Conservation (phyloP, 2,888 invertebrate species). For the Agrochola macilenta region DNA sequence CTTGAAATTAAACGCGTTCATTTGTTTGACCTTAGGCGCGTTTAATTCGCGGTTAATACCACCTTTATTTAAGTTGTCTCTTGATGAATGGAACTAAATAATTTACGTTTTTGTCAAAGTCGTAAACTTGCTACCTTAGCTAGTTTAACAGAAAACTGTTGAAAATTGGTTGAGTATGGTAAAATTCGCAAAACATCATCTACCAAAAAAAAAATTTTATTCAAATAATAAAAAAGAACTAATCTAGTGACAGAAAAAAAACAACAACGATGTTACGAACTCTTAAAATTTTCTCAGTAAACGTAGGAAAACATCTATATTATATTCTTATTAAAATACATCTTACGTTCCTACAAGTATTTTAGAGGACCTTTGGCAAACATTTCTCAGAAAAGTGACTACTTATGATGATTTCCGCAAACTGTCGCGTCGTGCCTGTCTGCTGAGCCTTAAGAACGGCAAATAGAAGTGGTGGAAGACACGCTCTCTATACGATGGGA, state of each 20-base stretch:
- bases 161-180: too few species aligned
- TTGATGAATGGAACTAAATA: neutral
- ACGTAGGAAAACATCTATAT: neutral
- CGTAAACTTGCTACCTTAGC: neutral
- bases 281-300: neutral
- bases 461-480: neutral
- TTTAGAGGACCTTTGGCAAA: neutral
- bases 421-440: too few species aligned
- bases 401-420: too few species aligned
- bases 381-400: neutral
- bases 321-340: conserved; percentile 6
- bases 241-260: neutral
- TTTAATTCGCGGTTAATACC: neutral
- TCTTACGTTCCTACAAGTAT: conserved; percentile 1
- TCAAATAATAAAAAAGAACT: neutral
- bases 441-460: neutral
- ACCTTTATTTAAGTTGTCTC: neutral
- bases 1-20: neutral
- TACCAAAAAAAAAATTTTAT: neutral
- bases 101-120: neutral
- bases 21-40: neutral
- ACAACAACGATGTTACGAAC: neutral
- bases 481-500: neutral
- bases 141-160: neutral
- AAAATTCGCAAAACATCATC: neutral